These are phyloP conservation scores for Atlantisia rogersi DNA, from an alignment of 2,113 vertebrate species.

Conservation along the genomic window DNA sequence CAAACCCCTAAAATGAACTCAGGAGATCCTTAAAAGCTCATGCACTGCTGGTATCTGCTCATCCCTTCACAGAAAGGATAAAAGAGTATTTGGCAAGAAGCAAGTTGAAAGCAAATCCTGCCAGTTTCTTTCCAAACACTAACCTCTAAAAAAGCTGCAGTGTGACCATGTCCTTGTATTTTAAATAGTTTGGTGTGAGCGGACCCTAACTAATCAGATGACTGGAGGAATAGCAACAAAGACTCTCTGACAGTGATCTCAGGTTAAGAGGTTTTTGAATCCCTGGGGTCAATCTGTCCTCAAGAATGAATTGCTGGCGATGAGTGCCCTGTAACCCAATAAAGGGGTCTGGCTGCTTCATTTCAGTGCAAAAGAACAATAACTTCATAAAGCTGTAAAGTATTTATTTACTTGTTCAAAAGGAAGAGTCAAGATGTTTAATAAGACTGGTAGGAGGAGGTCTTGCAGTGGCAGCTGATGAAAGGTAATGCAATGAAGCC, in stretches of 20 bases:
- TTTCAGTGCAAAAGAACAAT: not conserved
- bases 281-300: not conserved
- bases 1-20: not conserved
- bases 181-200: not conserved
- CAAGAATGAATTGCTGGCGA: not conserved
- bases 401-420: not conserved
- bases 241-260: not conserved
- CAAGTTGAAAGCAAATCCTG: not conserved
- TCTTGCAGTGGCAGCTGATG: not conserved
- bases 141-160: not conserved
- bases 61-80: not conserved
- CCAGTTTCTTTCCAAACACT: not conserved
- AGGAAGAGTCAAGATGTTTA: not conserved
- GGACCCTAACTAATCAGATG: not conserved
- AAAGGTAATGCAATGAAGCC: not conserved
- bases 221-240: not conserved
- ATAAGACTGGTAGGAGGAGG: not conserved
- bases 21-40: not conserved
- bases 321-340: not conserved
- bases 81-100: not conserved
- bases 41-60: not conserved
- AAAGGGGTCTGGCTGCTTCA: not conserved
- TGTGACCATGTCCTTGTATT: not conserved
- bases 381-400: not conserved
- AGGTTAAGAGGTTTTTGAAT: not conserved